Conservation (phyloP, 1,140 invertebrate genomes). For the Conus betulinus region DNA sequence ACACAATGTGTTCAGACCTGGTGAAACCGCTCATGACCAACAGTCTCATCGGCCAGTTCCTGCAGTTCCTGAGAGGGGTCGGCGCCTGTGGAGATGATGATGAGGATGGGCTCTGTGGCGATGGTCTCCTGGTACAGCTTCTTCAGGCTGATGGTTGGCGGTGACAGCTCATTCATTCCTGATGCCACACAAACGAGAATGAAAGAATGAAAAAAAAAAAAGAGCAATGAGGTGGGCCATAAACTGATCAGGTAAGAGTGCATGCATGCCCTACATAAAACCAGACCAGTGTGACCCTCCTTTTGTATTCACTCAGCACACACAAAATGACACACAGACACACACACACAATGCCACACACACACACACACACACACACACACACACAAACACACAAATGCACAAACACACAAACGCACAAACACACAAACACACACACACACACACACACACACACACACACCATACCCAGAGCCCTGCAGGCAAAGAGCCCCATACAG, state of each 20-base stretch:
- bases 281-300: too few species aligned
- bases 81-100: conserved; percentile 84
- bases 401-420: not conserved
- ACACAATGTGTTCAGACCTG: conserved; percentile 74
- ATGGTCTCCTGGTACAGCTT: conserved; percentile 80
- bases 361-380: not conserved
- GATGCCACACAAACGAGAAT: not conserved
- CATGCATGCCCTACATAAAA: too few species aligned
- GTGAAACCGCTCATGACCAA: conserved; percentile 79
- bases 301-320: too few species aligned
- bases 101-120: conserved; percentile 83
- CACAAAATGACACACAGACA: not conserved
- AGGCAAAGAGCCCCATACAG: conserved; percentile 84
- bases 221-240: too few species aligned
- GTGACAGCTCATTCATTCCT: conserved; percentile 81
- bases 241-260: too few species aligned
- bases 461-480: conserved; percentile 77
- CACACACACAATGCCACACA: not conserved
- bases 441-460: too few species aligned
- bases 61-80: conserved; percentile 89
- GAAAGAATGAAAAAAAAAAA: too few species aligned
- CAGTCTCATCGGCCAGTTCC: conserved; percentile 79
- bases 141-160: conserved; percentile 80
- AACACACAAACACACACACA: not conserved
- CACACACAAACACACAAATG: too few species aligned